Percentiles rank a stretch among this genome's conserved stretches.
phyloP scores from a whole-genome alignment of 2,797 vertebrate genomes.

The Carcharodon carcharias region DNA sequence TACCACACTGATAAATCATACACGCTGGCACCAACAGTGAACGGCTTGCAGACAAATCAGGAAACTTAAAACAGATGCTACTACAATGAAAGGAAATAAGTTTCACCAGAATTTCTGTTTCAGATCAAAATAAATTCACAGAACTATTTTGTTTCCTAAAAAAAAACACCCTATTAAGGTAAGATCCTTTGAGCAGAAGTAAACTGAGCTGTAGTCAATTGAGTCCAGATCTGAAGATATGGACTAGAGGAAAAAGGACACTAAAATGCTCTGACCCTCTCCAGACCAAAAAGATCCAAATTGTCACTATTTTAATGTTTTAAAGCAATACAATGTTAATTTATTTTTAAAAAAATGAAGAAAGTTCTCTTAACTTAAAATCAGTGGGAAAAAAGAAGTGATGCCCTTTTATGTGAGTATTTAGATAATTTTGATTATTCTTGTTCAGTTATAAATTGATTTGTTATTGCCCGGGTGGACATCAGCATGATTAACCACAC shows the following conservation, averaged over 20 bases:
- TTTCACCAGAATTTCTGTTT: slow-evolving; percentile 4
- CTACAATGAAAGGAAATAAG: background rate
- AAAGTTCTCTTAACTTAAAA: background rate
- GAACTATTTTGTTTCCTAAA: background rate
- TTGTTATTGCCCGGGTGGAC: background rate
- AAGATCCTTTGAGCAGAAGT: background rate
- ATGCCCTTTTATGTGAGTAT: background rate
- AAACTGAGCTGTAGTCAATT: background rate
- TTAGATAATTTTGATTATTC: background rate
- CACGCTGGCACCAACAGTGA: background rate
- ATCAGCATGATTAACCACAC: background rate
- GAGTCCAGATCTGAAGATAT: background rate
- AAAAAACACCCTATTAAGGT: background rate
- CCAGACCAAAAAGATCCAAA: background rate
- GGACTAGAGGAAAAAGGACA: background rate
- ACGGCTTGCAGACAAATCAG: background rate
- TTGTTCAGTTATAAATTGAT: background rate
- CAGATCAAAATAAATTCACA: slow-evolving; percentile 12
- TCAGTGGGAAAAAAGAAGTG: background rate
- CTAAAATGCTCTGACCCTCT: background rate
- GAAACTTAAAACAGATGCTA: background rate
- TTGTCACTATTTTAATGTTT: background rate
- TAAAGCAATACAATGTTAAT: background rate
- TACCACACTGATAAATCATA: background rate
- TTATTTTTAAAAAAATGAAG: background rate